Base-by-base conservation (phyloP, 2,888 invertebrate species). In the Drosophila atripex region DNA sequence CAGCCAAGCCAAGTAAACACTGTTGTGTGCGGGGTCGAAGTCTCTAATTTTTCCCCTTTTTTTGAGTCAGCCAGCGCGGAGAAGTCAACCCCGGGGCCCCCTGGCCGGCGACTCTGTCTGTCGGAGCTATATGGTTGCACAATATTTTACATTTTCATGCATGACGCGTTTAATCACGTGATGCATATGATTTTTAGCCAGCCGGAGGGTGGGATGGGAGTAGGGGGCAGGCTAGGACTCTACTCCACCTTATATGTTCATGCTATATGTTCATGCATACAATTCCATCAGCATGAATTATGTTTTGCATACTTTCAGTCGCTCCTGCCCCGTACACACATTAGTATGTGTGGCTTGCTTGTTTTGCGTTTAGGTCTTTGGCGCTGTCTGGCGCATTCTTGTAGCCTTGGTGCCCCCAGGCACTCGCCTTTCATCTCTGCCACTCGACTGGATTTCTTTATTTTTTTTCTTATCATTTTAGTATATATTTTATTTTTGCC, bases 101-200 rank as follows among this genome's bases (percentile, higher is more conserved):
- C 23, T n/a, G 43, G 45, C 16, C 23, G 8, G 18, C 23, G 38
- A n/a, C 69, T 35, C 49, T 59, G 52, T 69, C 68, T 69, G 69
- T 69, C 59, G 56, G 58, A 57, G 58, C 61, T 72, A 70, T 70
- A 53, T 55, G 66, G 72, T 58, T 64, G 73, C 77, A 75, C 76
- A 71, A 83, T 86, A 85, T 84, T 84, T 85, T 82, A 86, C 76
- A 83, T 88, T 87, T 89, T 88, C 87, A 88, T 89, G 88, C 89
- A 88, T 89, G 89, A 89, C 89, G 87, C 89, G 88, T 86, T 88
- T 89, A 89, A 87, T 89, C 89, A 89, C 87, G 88, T 89, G 89
- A 83, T 89, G 80, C 89, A 88, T 88, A 87, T 88, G 88, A 87
- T 88, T 88, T 86, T 80, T 75, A 78, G 77, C 78, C 76, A 51